These are phyloP conservation scores for Melanotaenia pygmaea DNA, from an alignment of 2,797 vertebrate genomes.

Conservation along the genomic window DNA sequence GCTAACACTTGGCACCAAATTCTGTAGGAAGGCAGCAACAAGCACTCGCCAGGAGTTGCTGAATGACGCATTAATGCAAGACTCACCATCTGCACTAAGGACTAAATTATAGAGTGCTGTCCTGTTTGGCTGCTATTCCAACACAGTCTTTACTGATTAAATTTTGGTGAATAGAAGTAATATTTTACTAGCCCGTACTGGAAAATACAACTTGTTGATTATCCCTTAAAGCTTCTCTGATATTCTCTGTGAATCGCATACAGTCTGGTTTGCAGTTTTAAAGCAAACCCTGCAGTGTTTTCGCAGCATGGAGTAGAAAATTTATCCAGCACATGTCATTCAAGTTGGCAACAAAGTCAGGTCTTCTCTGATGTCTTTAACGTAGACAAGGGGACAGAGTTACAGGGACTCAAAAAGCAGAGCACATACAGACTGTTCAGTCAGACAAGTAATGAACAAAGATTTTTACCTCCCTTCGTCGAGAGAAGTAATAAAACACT, in stretches of 20 bases:
- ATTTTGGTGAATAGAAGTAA: constrained; percentile 31
- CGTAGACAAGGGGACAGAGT: constrained; percentile 12
- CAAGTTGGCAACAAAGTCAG: constrained; percentile 14
- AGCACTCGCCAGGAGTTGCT: neutral
- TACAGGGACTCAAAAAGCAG: neutral
- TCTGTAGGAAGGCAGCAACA: too few species aligned
- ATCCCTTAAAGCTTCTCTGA: constrained; percentile 52
- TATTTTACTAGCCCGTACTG: constrained; percentile 60
- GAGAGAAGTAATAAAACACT: constrained; percentile 40
- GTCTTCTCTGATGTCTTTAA: constrained; percentile 35
- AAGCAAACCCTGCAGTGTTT: constrained; percentile 30
- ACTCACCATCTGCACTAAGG: constrained; percentile 10
- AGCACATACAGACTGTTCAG: neutral
- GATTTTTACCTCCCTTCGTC: constrained; percentile 23
- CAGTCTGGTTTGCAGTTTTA: constrained; percentile 44
- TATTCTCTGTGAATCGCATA: constrained; percentile 36
- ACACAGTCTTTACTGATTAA: constrained; percentile 27
- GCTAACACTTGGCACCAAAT: too few species aligned
- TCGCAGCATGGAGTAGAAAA: constrained; percentile 30
- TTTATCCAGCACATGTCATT: constrained; percentile 45
- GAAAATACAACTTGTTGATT: constrained; percentile 51
- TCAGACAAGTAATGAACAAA: constrained; percentile 16
- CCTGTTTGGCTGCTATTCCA: constrained; percentile 43
- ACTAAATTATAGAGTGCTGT: constrained; percentile 52
- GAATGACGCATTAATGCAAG: constrained; percentile 31